Conservation (phyloP, 2,888 invertebrate species). For the Idaea straminata region DNA sequence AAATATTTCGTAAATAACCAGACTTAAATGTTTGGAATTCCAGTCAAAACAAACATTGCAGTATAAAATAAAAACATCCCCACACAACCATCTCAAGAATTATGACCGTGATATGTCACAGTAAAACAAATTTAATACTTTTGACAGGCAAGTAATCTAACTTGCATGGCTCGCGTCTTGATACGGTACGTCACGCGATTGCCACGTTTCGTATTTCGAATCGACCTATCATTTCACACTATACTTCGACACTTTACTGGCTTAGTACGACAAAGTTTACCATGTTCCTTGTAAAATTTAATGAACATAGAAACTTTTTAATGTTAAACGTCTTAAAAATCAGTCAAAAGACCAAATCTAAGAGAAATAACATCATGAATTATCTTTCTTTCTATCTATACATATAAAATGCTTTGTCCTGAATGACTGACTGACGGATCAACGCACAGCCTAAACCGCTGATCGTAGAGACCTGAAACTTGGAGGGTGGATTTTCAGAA, state of each 20-base stretch:
- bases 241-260: neutral
- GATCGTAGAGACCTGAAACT: too few species aligned
- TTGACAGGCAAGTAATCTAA: neutral
- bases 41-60: neutral
- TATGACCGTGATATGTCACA: neutral
- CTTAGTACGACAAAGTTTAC: neutral
- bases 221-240: neutral
- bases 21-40: neutral
- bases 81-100: neutral
- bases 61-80: neutral
- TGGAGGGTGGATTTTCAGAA: too few species aligned
- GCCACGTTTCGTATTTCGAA: neutral
- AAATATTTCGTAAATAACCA: too few species aligned
- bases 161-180: neutral
- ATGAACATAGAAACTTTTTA: too few species aligned
- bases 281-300: neutral
- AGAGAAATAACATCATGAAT: too few species aligned
- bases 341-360: too few species aligned
- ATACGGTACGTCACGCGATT: neutral
- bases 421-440: too few species aligned
- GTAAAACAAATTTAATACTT: neutral
- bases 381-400: too few species aligned
- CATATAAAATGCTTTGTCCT: too few species aligned
- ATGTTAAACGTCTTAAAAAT: too few species aligned
- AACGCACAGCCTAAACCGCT: too few species aligned